Conservation (phyloP, 2,888 invertebrate species). For the Saturnia japonica region DNA sequence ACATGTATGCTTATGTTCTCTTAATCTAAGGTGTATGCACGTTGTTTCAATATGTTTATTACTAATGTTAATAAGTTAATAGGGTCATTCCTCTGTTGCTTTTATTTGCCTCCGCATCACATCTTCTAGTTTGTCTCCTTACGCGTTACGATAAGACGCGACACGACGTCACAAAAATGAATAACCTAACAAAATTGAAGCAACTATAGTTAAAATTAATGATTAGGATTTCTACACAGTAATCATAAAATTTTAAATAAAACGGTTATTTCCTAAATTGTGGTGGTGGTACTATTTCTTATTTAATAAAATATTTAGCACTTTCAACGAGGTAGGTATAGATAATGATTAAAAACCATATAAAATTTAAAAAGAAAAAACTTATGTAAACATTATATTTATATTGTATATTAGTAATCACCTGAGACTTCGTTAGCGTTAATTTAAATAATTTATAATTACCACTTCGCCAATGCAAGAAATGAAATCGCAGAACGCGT, state of each 20-base stretch:
- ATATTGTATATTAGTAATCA: neutral
- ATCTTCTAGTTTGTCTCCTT: slow-evolving; percentile 44
- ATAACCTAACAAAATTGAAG: slow-evolving; percentile 50
- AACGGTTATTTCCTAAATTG: neutral
- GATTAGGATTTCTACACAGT: slow-evolving; percentile 5
- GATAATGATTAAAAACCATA: neutral
- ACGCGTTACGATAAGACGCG: slow-evolving; percentile 31
- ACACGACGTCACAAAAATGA: slow-evolving; percentile 48
- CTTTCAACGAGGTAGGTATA: neutral
- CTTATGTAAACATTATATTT: neutral
- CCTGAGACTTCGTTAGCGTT: too few relatives aligned
- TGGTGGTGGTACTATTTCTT: neutral
- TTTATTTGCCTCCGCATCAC: slow-evolving; percentile 64
- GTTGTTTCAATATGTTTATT: slow-evolving; percentile 51
- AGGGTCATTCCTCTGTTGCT: slow-evolving; percentile 47
- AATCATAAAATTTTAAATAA: neutral
- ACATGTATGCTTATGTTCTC: too few relatives aligned
- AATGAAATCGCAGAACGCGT: too few relatives aligned
- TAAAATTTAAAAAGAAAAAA: neutral
- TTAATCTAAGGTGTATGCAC: too few relatives aligned
- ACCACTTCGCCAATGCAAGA: too few relatives aligned
- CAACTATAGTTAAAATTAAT: slow-evolving; percentile 48
- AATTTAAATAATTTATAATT: too few relatives aligned
- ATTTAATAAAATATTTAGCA: neutral
- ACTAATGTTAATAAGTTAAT: too few relatives aligned